Evolutionary conservation across 2,113 vertebrate genomes (phyloP), one percentile per base, ranked within the genome.

Genomic region (Pedionomus torquatus): DNA sequence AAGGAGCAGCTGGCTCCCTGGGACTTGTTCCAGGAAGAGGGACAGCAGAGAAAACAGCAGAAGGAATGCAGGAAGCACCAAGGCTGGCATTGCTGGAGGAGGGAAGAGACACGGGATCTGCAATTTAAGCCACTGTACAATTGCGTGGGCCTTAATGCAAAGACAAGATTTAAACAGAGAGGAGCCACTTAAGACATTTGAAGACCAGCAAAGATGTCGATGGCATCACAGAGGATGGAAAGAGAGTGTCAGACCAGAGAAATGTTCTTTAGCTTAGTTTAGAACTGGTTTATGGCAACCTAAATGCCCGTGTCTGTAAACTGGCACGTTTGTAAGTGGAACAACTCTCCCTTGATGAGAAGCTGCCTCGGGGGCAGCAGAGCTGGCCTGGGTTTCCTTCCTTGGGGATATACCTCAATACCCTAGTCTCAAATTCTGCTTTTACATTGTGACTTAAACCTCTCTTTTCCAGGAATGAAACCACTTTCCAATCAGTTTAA

Each of bases 31-130:
- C 94, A 96, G 86, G 83, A 93, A 95, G 77, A 93, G 65, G 86
- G 88, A 95, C 68, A 93, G 77, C 80, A 72, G 76, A 95, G 85
- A 87, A 93, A 95, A 90, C 61, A 95, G 90, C 77, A 95, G 43
- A 91, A 93, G 89, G 91, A 93, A 92, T 89, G 95, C 94, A 92
- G 83, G 94, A 93, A 96, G 77, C 82, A 92, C 13, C 5, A 24
- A 92, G 86, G 48, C 76, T 94, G 89, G 93, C 91, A 96, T 71
- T 89, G 76, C 72, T 89, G 92, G 55, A 87, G 88, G 77, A 96
- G 57, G 43, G 55, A 85, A 92, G 54, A 37, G 75, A 91, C 66
- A 72, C 25, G 74, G 60, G 88, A 95, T 84, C 77, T 89, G 83
- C 81, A 81, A 39, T 69, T 92, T 33, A 89, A 92, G 86, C 88